Evolutionary conservation across 1,140 invertebrate genomes (phyloP).

Genomic region (Subanguina moxae): DNA sequence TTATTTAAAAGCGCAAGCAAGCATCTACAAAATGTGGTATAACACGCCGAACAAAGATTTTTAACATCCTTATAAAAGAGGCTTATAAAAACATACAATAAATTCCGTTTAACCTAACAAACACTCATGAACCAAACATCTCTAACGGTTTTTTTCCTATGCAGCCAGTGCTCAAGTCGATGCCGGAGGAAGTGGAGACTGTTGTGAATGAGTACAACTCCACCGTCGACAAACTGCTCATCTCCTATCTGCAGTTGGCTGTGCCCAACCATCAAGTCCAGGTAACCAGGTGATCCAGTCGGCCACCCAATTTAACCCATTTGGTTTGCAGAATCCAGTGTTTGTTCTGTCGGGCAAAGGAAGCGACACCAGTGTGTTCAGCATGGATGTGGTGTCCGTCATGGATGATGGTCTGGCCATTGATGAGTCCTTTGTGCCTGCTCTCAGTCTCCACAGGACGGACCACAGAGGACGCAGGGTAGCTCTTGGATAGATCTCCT

Average conservation of each 20-base stretch:
- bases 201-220: conserved; percentile 37
- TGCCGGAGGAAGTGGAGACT: conserved; percentile 33
- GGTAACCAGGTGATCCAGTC: conserved; percentile 9
- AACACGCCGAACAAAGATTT: too few species aligned
- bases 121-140: background rate
- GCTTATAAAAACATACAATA: too few species aligned
- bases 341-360: conserved; percentile 35
- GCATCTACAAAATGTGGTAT: too few species aligned
- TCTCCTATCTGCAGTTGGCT: conserved; percentile 43
- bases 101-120: too few species aligned
- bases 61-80: too few species aligned
- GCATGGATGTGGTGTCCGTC: conserved; percentile 42
- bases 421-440: conserved; percentile 49
- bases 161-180: conserved; percentile 31
- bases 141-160: conserved; percentile 7
- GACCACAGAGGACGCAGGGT: conserved; percentile 53
- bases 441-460: conserved; percentile 20
- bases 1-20: too few species aligned
- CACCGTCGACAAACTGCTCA: conserved; percentile 37
- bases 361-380: conserved; percentile 17
- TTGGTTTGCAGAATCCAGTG: conserved; percentile 27
- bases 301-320: background rate
- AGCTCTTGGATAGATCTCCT: too few species aligned
- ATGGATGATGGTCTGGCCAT: conserved; percentile 45
- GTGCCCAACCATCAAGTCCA: conserved; percentile 23